A percentile compares a stretch with the other conserved stretches of the same genome.
phyloP scores from a whole-genome alignment of 2,113 vertebrate genomes.

The Ia io region DNA sequence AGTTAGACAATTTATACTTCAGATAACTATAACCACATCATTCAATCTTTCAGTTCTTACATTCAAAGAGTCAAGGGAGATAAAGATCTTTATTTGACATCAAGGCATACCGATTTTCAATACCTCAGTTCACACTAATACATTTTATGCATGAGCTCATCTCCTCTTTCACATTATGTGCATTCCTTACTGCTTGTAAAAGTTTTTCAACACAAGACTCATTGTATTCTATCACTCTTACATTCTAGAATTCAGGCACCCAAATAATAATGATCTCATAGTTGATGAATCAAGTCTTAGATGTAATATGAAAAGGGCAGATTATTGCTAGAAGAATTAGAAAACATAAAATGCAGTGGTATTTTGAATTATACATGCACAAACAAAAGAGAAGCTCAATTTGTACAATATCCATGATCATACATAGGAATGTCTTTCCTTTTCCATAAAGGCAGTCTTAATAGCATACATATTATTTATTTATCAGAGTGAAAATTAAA shows the following conservation, averaged over 20 bases:
- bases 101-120: constrained; percentile 59
- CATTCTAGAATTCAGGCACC: constrained; percentile 2
- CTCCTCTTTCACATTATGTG: constrained; percentile 55
- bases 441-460: background rate
- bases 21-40: constrained; percentile 24
- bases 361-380: constrained; percentile 49
- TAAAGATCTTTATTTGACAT: constrained; percentile 63
- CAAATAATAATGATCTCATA: background rate
- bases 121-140: constrained; percentile 68
- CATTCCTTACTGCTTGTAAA: constrained; percentile 47
- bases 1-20: constrained; percentile 33
- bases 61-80: constrained; percentile 53
- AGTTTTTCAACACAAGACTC: constrained; percentile 56
- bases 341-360: constrained; percentile 25
- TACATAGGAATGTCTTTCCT: background rate
- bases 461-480: background rate
- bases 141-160: constrained; percentile 70
- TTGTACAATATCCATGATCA: background rate
- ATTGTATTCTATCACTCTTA: constrained; percentile 56
- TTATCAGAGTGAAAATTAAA: constrained; percentile 51
- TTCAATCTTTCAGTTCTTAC: background rate
- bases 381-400: constrained; percentile 17
- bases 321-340: constrained; percentile 38
- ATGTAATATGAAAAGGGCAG: constrained; percentile 55
- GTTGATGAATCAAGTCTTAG: constrained; percentile 63